Evolutionary conservation across 2,888 invertebrate species (phyloP), one percentile per base, ranked within the genome.

Genomic region (Volucella zonaria): DNA sequence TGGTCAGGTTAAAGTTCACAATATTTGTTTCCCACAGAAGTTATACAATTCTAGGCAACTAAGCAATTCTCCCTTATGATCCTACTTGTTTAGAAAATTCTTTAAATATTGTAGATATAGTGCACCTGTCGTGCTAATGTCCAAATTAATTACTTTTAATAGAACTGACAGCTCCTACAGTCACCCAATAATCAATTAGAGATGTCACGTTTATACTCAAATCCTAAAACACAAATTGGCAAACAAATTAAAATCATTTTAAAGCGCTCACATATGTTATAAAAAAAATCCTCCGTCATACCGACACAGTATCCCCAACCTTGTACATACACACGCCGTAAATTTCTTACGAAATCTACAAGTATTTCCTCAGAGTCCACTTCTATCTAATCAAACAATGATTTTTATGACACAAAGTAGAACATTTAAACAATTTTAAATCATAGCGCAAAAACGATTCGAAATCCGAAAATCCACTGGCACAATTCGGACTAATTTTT

Each of bases 321-420:
- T 9, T 23, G 38, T 52, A 15, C 47, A 45, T 18, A 18, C 18
- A 23, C 61, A 62, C 43, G 45, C 51, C 49, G 62, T 71, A 42
- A 23, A 18, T 23, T 18, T 45, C 64, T 62, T 52, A 54, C 9
- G 45, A 54, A 73, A 62, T 54, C 15, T 15, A 67, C 23, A 52
- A 43, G 40, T 8, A 18, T 66, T 10, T 43, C 10, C 61, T 51
- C 18, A 52, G 9, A 11, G 10, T 31, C 40, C 45, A 62, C 54
- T 47, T n/a, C 14, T 15, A 31, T 52, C 61, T 12, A 43, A 62
- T 62, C 43, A 61, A 73, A 62, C 59, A 42, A n/a, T 70, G 58
- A 71, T 54, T 66, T 81, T 81, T 58, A 81, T 66, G 64, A 76
- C 76, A 76, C 15, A 52, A 76, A 68, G 67, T 51, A 59, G 70